Conservation (phyloP, 2,797 vertebrate genomes). For the Dendrocincla fuliginosa region DNA sequence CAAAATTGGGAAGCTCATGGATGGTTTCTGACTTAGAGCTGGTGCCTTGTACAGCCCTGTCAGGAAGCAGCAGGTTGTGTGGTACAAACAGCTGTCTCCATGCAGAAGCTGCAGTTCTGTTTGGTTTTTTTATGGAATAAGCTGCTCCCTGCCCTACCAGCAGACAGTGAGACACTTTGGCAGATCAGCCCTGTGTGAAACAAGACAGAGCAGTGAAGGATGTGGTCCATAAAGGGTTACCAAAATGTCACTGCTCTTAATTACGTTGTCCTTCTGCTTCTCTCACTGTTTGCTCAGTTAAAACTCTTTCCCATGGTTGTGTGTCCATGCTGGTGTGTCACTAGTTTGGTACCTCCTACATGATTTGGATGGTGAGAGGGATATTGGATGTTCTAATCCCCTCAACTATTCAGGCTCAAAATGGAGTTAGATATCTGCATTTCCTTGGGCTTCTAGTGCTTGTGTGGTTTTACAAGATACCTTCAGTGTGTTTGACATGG, state of each 20-base stretch:
- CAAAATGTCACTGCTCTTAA: rapidly evolving
- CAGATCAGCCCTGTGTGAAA: background rate
- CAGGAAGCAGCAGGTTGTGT: background rate
- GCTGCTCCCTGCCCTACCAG: background rate
- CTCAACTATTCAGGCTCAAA: background rate
- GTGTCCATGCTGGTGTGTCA: background rate
- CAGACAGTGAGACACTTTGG: background rate
- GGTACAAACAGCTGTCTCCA: background rate
- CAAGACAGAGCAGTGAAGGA: background rate
- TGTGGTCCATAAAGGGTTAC: background rate
- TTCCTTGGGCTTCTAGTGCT: background rate
- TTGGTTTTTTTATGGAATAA: background rate
- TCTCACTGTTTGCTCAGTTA: background rate
- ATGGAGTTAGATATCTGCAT: background rate
- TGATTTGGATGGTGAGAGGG: background rate
- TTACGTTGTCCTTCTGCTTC: background rate
- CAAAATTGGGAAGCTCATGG: background rate
- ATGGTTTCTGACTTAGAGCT: background rate
- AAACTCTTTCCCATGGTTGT: background rate
- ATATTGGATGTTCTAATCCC: background rate
- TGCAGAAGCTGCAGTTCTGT: background rate
- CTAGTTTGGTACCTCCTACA: background rate
- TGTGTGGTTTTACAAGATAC: background rate
- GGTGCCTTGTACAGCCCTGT: background rate
- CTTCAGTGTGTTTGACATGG: background rate